Evolutionary conservation across 1,140 invertebrate genomes (phyloP), one percentile per base, ranked within the genome.

Genomic region (Tyrophagus putrescentiae): DNA sequence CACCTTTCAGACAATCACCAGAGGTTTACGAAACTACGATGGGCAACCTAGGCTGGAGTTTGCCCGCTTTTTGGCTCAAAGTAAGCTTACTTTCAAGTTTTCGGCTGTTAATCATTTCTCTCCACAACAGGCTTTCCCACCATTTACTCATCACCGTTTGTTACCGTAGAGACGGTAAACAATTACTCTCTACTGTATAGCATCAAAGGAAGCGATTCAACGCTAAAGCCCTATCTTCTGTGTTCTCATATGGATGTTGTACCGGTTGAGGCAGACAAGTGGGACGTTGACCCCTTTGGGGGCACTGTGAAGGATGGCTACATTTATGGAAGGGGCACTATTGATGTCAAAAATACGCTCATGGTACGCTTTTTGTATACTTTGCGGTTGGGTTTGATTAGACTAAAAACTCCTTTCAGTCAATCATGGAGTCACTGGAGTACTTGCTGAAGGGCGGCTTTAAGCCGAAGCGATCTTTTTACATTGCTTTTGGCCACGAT

Each of bases 401-500:
- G 13, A 32, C 7, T 31, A 32, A 54, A 54, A 27, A 21, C 25
- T 1, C 23, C 7, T 44, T 11, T n/a, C 58, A 78, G 77, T 76
- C 73, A 28, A 76, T 78, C 53, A 65, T 79, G 52, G 76, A 78
- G 70, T 75, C 77, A 21, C 60, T 78, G 13, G 75, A 79, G 63
- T 75, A 69, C 63, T 61, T 74, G 44, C 50, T 79, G 31, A 64
- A 69, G 54, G 68, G 68, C 59, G 73, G 72, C 4, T 72, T 59
- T 60, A 63, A 62, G 32, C 63, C 63, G 5, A 36, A 68, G 33
- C 67, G 78, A 64, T 70, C 73, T 33, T 76, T 80, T 66, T 79
- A 75, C 65, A 66, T 80, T 25, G 77, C 73, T 18, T 79, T 79
- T 70, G 78, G 78, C 4, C 78, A 80, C 68, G 78, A 80, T 70